Evolutionary conservation across 2,888 invertebrate species (phyloP), one percentile per base, ranked within the genome.

Genomic region (Acronicta leporina): DNA sequence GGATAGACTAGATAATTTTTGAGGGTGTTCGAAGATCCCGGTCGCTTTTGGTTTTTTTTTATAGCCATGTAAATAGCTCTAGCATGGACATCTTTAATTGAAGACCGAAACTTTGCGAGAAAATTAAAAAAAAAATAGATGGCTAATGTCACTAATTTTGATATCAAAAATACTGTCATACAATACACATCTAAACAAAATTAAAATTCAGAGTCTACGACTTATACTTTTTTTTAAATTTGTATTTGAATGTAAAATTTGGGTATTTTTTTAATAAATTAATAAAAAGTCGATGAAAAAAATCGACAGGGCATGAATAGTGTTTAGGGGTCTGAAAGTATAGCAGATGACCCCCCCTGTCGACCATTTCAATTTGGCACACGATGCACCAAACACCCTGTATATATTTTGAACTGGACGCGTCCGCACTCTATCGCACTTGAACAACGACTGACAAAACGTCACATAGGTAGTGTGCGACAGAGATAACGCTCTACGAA

Each of bases 191-290:
- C 30, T 45, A 45, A 45, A 45, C 30, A 45, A 45, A 45, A 45
- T 45, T 45, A 45, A 45, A 45, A 45, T 27, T 45, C 45, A 45
- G 45, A 45, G 45, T 45, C 45, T 45, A 45, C 30, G 45, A 45
- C 45, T 45, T 45, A 25, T 33, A 33, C 20, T 11, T 10, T 33
- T 33, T 33, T 33, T 33, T 33, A 10, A 33, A 33, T 33, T 33
- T 33, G 20, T 25, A 20, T 45, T 45, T n/a, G 45, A 27, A 27
- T 27, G 27, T 27, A 27, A 27, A 27, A 27, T 27, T 27, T 27
- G 27, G 27, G 27, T 27, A 27, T 27, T 27, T 27, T 27, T 27
- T 27, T 27, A 27, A 27, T 20, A 20, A 20, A 20, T 5, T 27
- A 27, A 27, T 27, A 27, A 27, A 27, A 27, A 27, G 27, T 27